phyloP scores from a whole-genome alignment of 2,113 vertebrate species.

The Ictalurus furcatus region DNA sequence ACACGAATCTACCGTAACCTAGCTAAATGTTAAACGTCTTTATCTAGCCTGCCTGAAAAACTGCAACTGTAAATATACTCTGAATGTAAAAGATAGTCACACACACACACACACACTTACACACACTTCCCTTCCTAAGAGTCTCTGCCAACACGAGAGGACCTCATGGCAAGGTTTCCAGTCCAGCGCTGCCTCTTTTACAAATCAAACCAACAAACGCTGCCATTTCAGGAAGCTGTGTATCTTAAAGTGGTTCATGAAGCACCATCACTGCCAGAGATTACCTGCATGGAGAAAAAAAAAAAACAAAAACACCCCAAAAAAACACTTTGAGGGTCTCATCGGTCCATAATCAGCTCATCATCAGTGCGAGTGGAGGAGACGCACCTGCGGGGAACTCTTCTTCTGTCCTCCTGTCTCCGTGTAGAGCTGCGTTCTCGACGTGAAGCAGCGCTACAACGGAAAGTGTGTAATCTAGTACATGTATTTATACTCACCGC shows the following conservation, averaged over 20 bases:
- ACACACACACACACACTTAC: not conserved
- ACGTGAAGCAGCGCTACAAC: constrained; percentile 7
- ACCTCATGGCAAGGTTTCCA: not conserved
- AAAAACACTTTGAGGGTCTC: not conserved
- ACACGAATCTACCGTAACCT: not conserved
- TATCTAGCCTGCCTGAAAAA: constrained; percentile 33
- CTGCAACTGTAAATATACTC: constrained; percentile 41
- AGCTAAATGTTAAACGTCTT: not conserved
- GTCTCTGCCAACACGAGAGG: not conserved
- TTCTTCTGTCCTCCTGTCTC: not conserved
- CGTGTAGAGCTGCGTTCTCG: constrained; percentile 24
- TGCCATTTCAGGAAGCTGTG: constrained; percentile 17
- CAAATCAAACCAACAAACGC: not conserved
- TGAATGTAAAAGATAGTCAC: constrained; percentile 33
- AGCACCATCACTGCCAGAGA: constrained; percentile 45
- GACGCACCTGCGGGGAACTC: not conserved
- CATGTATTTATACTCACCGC: constrained; percentile 30
- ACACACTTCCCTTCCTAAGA: not conserved
- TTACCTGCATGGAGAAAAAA: not conserved
- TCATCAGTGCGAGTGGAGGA: not conserved
- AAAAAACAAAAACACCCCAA: not conserved
- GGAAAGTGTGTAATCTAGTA: not conserved
- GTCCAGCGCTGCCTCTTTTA: not conserved
- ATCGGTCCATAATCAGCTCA: not conserved
- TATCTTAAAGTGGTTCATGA: constrained; percentile 2